Conservation (phyloP, 2,113 vertebrate genomes). For the Camelus dromedarius region DNA sequence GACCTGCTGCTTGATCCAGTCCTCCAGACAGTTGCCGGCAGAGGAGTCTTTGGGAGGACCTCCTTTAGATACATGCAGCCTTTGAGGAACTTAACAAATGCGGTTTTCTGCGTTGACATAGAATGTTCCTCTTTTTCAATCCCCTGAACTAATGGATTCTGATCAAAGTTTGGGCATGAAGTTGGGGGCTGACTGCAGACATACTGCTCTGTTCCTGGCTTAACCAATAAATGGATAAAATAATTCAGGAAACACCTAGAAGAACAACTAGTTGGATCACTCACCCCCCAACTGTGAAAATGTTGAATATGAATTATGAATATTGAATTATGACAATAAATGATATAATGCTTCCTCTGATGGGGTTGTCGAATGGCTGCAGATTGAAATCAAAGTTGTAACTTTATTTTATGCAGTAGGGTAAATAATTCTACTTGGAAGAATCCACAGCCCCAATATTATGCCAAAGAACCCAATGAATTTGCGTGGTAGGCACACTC, state of each 20-base stretch:
- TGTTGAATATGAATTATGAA: neutral
- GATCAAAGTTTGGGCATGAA: neutral
- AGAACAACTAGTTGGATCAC: neutral
- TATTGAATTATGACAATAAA: neutral
- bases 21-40: neutral
- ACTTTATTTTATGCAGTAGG: neutral
- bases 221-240: neutral
- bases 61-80: neutral
- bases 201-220: neutral
- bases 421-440: constrained; percentile 63
- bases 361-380: neutral
- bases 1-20: neutral
- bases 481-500: neutral
- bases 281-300: neutral
- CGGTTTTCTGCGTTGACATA: neutral
- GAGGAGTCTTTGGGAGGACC: neutral
- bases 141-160: neutral
- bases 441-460: neutral
- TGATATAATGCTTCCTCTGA: neutral
- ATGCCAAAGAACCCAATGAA: constrained; percentile 34
- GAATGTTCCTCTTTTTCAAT: neutral
- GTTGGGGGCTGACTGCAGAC: neutral
- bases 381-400: constrained; percentile 5
- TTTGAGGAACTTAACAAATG: neutral
- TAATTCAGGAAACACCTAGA: neutral